A percentile compares a stretch with the other conserved stretches of the same genome.
These are phyloP conservation scores for Vimba vimba DNA, from an alignment of 2,113 vertebrate species.

Conservation along the genomic window DNA sequence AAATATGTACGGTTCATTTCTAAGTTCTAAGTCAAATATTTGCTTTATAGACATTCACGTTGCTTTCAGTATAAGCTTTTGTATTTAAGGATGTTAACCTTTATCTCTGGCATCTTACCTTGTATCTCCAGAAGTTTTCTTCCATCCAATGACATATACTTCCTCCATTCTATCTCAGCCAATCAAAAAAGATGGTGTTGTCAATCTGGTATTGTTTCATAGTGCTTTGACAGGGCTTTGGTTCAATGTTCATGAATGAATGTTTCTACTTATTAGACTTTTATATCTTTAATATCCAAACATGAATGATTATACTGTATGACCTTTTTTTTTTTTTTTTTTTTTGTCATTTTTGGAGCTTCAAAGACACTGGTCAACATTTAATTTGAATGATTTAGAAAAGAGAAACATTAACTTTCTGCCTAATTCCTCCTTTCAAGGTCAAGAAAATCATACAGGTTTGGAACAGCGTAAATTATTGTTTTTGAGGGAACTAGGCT, in stretches of 20 bases:
- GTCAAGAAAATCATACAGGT: too few species aligned
- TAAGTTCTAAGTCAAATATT: neutral
- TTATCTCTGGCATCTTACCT: neutral
- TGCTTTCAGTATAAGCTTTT: neutral
- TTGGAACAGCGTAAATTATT: too few species aligned
- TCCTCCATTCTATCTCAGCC: neutral
- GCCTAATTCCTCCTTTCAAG: too few species aligned
- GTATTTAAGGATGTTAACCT: neutral
- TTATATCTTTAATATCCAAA: neutral
- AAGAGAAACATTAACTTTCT: neutral
- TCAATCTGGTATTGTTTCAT: neutral
- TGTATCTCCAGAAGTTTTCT: neutral
- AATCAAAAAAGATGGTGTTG: slow-evolving; percentile 1
- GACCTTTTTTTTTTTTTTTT: neutral
- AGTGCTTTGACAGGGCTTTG: neutral
- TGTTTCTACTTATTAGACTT: neutral
- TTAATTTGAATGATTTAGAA: neutral
- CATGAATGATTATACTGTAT: neutral
- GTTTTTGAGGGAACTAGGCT: too few species aligned
- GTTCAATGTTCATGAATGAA: neutral
- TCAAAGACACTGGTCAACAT: too few species aligned
- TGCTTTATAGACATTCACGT: neutral
- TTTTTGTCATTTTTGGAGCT: neutral
- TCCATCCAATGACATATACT: neutral
- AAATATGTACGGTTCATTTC: neutral